These are phyloP conservation scores for Leptosomus discolor DNA, from an alignment of 2,113 vertebrate genomes.

Conservation along the genomic window DNA sequence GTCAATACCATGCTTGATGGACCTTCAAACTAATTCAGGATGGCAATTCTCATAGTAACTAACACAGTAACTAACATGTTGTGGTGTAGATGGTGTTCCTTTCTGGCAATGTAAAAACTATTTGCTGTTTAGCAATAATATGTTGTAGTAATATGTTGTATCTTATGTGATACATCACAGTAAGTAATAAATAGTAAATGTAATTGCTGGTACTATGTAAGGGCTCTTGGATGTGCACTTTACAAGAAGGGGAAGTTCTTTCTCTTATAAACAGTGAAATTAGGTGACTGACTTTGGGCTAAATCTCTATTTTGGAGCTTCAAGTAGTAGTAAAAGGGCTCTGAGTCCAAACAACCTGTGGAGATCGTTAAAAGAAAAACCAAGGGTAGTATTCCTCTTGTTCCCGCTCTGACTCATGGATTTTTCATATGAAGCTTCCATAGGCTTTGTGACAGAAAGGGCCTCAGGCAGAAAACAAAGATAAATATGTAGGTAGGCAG, in stretches of 20 bases:
- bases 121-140: neutral
- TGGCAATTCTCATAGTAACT: neutral
- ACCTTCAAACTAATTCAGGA: neutral
- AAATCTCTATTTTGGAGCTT: neutral
- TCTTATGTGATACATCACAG: neutral
- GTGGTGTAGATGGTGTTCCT: neutral
- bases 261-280: neutral
- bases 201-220: neutral
- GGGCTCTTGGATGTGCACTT: neutral
- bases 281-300: neutral
- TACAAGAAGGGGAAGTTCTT: neutral
- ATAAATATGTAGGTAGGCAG: neutral
- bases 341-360: neutral
- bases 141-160: neutral
- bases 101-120: neutral
- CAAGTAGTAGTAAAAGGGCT: neutral
- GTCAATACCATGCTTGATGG: slow-evolving; percentile 6
- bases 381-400: neutral
- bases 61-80: neutral
- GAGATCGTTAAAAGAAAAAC: neutral
- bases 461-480: neutral
- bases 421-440: neutral
- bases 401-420: neutral
- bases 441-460: neutral
- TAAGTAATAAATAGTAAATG: neutral